phyloP scores from a whole-genome alignment of 2,797 vertebrate species.

The Hemibagrus guttatus region DNA sequence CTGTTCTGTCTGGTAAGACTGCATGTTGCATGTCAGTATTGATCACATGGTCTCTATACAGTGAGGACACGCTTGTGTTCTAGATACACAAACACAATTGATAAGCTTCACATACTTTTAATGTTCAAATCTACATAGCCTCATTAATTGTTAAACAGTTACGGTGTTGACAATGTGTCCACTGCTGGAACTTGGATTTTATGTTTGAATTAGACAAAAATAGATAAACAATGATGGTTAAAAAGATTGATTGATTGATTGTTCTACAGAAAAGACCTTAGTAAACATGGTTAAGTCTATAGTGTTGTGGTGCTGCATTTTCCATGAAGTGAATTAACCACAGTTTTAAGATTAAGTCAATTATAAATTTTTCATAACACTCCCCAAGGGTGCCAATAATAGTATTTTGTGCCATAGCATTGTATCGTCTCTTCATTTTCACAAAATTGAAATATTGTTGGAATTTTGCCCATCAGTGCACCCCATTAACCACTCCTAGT shows the following conservation, averaged over 20 bases:
- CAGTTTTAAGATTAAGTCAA: neutral
- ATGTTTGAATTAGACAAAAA: neutral
- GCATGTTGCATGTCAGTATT: neutral
- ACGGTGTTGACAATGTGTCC: neutral
- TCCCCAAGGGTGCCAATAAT: neutral
- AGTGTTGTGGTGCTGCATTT: neutral
- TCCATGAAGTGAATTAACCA: neutral
- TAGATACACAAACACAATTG: neutral
- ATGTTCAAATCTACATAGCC: neutral
- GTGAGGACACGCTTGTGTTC: neutral
- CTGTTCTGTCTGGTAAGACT: conserved; percentile 72
- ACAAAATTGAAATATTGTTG: neutral
- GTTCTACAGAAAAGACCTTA: neutral
- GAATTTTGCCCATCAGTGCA: neutral
- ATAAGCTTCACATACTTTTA: neutral
- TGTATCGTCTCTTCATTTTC: neutral
- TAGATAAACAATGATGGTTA: neutral
- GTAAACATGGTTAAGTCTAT: neutral
- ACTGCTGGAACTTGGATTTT: neutral
- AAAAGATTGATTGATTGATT: neutral
- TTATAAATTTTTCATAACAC: neutral
- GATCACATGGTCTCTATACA: neutral
- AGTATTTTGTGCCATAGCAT: neutral
- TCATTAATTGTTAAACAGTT: neutral
- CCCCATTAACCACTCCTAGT: neutral